phyloP scores from a whole-genome alignment of 2,113 vertebrate genomes.

The Leucopsar rothschildi region DNA sequence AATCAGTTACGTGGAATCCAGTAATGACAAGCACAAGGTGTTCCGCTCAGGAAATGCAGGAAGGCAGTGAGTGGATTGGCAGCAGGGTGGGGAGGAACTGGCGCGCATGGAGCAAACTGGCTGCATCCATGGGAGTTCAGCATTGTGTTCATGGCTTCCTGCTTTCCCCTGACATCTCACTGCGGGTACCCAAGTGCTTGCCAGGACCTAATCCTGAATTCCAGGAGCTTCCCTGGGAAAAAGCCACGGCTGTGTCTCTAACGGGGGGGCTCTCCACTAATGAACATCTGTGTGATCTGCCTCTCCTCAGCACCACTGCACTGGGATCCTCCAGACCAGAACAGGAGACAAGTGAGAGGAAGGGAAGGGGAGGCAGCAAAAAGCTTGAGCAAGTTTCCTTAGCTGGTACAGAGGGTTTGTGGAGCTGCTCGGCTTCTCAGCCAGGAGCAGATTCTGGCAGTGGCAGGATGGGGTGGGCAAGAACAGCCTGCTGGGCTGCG shows the following conservation, averaged over 20 bases:
- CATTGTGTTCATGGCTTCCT: not conserved
- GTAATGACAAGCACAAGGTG: not conserved
- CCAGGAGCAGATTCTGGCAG: not conserved
- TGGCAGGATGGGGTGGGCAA: not conserved
- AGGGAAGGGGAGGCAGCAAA: not conserved
- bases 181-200: not conserved
- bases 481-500: fast-evolving
- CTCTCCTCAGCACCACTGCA: not conserved
- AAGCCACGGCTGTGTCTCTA: fast-evolving
- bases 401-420: not conserved
- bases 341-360: fast-evolving
- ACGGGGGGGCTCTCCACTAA: not conserved
- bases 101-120: not conserved
- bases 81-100: not conserved
- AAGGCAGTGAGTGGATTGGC: not conserved
- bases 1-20: not conserved
- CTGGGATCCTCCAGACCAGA: not conserved
- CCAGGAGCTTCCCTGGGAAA: not conserved
- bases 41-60: not conserved
- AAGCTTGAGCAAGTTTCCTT: not conserved
- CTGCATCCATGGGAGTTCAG: not conserved
- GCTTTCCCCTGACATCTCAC: not conserved
- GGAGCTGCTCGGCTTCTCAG: not conserved
- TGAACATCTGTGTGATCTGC: not conserved
- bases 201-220: not conserved